Evolutionary conservation across 2,888 invertebrate species (phyloP).

Genomic region (Apotomis betuletana): DNA sequence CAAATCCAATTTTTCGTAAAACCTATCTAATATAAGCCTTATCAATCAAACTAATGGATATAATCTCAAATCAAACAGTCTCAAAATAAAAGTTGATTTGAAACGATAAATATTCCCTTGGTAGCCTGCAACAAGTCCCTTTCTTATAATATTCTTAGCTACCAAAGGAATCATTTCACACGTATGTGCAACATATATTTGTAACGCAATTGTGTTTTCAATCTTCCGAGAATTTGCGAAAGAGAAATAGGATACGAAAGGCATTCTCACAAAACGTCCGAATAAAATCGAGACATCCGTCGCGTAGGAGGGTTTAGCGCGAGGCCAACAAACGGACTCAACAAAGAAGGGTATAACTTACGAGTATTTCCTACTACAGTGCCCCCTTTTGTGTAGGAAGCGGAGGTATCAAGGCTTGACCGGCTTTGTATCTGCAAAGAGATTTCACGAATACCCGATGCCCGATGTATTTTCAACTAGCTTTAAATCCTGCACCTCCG

Average conservation of each 20-base stretch:
- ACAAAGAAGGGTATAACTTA: constrained; percentile 21
- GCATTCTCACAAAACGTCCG: constrained; percentile 43
- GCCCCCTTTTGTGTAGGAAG: constrained; percentile 1
- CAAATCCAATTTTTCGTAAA: too few relatives aligned
- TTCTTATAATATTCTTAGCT: constrained; percentile 1
- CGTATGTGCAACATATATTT: constrained; percentile 22
- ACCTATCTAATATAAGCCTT: too few relatives aligned
- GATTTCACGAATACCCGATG: constrained; percentile 23
- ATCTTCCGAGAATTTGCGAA: constrained; percentile 32
- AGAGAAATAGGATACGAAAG: constrained; percentile 40
- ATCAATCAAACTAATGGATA: too few relatives aligned
- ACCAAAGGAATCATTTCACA: constrained; percentile 22
- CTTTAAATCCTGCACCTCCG: background rate
- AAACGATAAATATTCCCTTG: background rate
- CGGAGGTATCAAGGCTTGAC: constrained; percentile 24
- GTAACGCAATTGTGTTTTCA: constrained; percentile 41
- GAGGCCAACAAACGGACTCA: constrained; percentile 25
- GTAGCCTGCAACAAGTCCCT: background rate
- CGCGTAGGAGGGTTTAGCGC: constrained; percentile 28
- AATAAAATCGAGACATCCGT: constrained; percentile 43
- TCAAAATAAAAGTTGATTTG: background rate
- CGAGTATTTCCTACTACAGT: constrained; percentile 15
- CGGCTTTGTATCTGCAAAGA: constrained; percentile 37
- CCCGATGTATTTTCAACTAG: constrained; percentile 31
- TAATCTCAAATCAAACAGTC: too few relatives aligned